A percentile compares a stretch with the other conserved stretches of the same genome.
These are phyloP conservation scores for Rhaphigaster nebulosa DNA, from an alignment of 2,888 invertebrate species.

Conservation along the genomic window DNA sequence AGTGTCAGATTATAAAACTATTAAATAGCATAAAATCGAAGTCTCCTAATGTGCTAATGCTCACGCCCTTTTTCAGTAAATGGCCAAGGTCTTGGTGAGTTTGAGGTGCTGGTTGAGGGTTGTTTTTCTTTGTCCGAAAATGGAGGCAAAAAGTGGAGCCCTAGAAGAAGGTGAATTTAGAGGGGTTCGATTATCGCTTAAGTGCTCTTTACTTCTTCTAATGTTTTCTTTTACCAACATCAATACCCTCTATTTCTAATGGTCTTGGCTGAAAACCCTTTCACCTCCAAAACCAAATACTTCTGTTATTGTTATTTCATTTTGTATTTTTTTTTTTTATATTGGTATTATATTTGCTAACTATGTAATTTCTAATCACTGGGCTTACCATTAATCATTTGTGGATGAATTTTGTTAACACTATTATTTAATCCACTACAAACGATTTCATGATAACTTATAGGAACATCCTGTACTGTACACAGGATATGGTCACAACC, in stretches of 20 bases:
- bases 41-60: neutral
- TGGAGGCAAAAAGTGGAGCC: neutral
- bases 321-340: neutral
- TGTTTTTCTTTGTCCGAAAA: neutral
- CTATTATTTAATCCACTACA: too few species aligned
- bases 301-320: neutral
- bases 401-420: too few species aligned
- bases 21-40: too few species aligned
- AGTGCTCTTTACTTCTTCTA: conserved; percentile 24
- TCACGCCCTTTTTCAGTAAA: neutral
- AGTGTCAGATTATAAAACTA: too few species aligned
- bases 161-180: conserved; percentile 22
- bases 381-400: too few species aligned
- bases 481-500: too few species aligned
- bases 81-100: neutral
- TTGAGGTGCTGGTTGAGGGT: neutral
- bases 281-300: neutral
- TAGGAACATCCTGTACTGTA: too few species aligned
- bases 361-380: too few species aligned
- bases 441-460: too few species aligned
- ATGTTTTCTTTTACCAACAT: conserved; percentile 9
- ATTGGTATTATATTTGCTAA: too few species aligned
- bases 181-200: conserved; percentile 28
- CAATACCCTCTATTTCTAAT: conserved; percentile 17
- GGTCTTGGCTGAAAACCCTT: neutral